Evolutionary conservation across 1,140 invertebrate species (phyloP).

Genomic region (Cherax destructor): DNA sequence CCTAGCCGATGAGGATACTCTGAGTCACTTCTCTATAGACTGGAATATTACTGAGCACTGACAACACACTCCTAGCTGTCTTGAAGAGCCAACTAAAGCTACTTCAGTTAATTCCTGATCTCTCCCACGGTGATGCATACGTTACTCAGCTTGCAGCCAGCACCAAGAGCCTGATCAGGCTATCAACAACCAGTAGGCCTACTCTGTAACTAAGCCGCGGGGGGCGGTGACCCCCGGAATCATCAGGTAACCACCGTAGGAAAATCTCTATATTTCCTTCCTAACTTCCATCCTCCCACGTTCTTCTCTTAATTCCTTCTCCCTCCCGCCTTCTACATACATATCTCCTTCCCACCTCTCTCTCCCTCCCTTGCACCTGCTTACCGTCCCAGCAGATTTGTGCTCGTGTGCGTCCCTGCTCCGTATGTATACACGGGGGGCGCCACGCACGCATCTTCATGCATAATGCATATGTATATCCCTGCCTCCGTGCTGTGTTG

Average conservation of each 20-base stretch:
- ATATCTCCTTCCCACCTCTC: not conserved
- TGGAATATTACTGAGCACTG: too few relatives aligned
- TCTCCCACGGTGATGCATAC: too few relatives aligned
- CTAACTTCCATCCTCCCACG: not conserved
- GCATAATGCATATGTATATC: conserved; percentile 4
- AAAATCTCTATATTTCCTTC: not conserved
- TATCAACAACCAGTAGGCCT: too few relatives aligned
- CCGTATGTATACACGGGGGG: not conserved
- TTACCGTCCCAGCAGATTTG: not conserved
- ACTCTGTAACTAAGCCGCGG: too few relatives aligned
- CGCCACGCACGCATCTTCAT: not conserved
- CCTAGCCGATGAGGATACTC: too few relatives aligned
- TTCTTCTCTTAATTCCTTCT: not conserved
- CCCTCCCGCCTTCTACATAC: not conserved
- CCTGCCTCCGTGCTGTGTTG: not conserved
- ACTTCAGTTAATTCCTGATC: not conserved
- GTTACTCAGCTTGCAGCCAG: too few relatives aligned
- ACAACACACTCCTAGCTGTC: not conserved
- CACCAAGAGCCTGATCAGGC: too few relatives aligned
- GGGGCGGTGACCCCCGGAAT: too few relatives aligned
- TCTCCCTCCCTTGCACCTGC: not conserved
- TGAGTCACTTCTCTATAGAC: too few relatives aligned
- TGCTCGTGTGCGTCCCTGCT: not conserved
- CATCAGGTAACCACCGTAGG: too few relatives aligned
- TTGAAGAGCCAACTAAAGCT: not conserved